Conservation (phyloP, 2,888 invertebrate genomes). For the Griposia aprilina region DNA sequence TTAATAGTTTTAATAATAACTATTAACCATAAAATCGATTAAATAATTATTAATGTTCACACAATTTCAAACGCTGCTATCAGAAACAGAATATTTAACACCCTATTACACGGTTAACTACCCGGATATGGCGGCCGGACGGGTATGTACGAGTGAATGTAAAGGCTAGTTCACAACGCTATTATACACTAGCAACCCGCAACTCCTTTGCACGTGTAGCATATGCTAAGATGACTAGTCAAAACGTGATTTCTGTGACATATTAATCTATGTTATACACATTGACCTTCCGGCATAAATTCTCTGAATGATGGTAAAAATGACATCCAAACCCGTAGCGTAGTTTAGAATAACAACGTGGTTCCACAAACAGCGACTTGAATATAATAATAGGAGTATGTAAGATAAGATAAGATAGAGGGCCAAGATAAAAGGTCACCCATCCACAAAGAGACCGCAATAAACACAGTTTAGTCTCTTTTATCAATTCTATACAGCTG, state of each 20-base stretch:
- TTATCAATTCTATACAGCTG: background rate
- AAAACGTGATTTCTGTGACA: background rate
- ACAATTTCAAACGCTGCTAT: conserved; percentile 9
- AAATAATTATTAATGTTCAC: background rate
- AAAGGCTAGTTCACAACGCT: conserved; percentile 10
- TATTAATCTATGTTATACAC: background rate
- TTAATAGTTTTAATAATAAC: background rate
- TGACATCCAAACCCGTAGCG: background rate
- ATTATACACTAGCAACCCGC: background rate
- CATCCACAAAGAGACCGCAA: background rate
- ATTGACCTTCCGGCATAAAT: background rate
- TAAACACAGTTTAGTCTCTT: too few species aligned
- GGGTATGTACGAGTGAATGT: conserved; percentile 6
- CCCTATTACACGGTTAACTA: conserved; percentile 31
- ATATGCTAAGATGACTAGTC: background rate
- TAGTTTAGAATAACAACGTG: background rate
- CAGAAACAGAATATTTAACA: conserved; percentile 56
- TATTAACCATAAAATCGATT: background rate
- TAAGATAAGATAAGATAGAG: background rate
- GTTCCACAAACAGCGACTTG: too few species aligned
- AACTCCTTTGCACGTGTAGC: background rate
- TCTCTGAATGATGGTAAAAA: background rate
- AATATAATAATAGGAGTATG: background rate
- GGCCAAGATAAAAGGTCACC: background rate
- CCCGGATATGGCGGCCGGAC: conserved; percentile 8